Percentiles rank a stretch among this genome's conserved stretches.
phyloP scores from a whole-genome alignment of 2,888 invertebrate species.

The Aspidiotus rigidus region DNA sequence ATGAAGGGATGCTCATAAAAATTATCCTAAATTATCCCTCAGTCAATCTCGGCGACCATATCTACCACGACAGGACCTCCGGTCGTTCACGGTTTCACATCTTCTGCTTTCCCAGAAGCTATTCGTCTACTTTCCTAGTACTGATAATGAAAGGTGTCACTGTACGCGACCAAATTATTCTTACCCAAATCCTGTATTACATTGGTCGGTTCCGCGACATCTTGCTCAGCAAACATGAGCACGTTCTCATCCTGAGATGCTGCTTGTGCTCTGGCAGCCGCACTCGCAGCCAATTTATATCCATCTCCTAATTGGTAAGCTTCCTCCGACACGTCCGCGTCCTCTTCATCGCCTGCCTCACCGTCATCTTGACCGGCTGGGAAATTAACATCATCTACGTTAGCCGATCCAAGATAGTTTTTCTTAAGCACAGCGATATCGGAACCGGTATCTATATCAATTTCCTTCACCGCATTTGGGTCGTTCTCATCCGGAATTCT shows the following conservation, averaged over 20 bases:
- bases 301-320: constrained; percentile 17
- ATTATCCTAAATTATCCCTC: too few relatives aligned
- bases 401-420: constrained; percentile 5
- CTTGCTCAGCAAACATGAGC: constrained; percentile 1
- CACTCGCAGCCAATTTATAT: constrained; percentile 12
- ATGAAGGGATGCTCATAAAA: too few relatives aligned
- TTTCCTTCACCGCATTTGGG: not conserved
- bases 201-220: constrained; percentile 7
- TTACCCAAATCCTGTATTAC: not conserved
- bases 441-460: constrained; percentile 18
- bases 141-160: constrained; percentile 22
- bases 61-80: too few relatives aligned
- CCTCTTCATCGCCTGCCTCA: constrained; percentile 7
- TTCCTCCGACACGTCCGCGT: not conserved
- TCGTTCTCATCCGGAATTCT: constrained; percentile 25
- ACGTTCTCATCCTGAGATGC: not conserved
- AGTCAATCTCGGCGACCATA: too few relatives aligned
- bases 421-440: constrained; percentile 14
- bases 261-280: constrained; percentile 13
- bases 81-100: too few relatives aligned
- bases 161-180: constrained; percentile 12
- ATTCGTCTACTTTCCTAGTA: not conserved
- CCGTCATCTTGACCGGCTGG: constrained; percentile 10
- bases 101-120: too few relatives aligned
- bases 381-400: not conserved